Percentiles rank a stretch among this genome's conserved stretches.
These are phyloP conservation scores for Syngnathus acus DNA, from an alignment of 2,797 vertebrate genomes.

Conservation along the genomic window DNA sequence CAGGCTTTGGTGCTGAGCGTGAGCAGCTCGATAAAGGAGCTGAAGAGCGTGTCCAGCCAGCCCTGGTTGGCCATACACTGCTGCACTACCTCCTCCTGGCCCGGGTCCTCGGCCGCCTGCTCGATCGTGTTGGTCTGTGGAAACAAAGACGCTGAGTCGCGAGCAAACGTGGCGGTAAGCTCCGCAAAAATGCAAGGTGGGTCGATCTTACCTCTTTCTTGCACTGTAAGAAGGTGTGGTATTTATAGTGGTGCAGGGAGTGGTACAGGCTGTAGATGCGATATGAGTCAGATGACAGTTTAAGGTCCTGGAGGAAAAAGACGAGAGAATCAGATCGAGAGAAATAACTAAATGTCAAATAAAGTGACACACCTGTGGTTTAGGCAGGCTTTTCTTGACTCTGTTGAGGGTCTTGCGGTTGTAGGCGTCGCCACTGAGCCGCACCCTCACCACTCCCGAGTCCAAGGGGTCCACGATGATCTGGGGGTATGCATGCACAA, in stretches of 20 bases:
- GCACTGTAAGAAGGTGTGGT: slow-evolving; percentile 93
- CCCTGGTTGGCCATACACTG: slow-evolving; percentile 94
- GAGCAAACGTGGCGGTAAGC: not conserved
- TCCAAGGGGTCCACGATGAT: slow-evolving; percentile 77
- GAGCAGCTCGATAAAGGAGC: slow-evolving; percentile 90
- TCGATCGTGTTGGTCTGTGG: slow-evolving; percentile 84
- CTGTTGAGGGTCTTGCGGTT: slow-evolving; percentile 91
- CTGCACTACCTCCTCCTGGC: slow-evolving; percentile 92
- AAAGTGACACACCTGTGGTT: slow-evolving; percentile 74
- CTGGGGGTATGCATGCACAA: slow-evolving; percentile 85
- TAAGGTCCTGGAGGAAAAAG: slow-evolving; percentile 74
- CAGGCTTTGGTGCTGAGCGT: slow-evolving; percentile 78
- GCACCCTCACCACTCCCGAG: slow-evolving; percentile 73
- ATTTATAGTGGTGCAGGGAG: slow-evolving; percentile 92
- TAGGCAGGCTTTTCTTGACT: slow-evolving; percentile 83
- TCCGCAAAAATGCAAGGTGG: too few relatives aligned
- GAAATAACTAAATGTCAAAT: not conserved
- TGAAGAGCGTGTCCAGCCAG: slow-evolving; percentile 88
- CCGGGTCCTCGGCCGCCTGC: slow-evolving; percentile 85
- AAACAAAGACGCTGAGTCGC: not conserved
- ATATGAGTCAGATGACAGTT: slow-evolving; percentile 81
- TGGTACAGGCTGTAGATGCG: slow-evolving; percentile 87
- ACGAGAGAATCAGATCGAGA: slow-evolving; percentile 1
- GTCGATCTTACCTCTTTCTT: slow-evolving; percentile 80
- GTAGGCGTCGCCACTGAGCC: slow-evolving; percentile 81